phyloP scores from a whole-genome alignment of 2,888 invertebrate species.

The Deilephila porcellus region DNA sequence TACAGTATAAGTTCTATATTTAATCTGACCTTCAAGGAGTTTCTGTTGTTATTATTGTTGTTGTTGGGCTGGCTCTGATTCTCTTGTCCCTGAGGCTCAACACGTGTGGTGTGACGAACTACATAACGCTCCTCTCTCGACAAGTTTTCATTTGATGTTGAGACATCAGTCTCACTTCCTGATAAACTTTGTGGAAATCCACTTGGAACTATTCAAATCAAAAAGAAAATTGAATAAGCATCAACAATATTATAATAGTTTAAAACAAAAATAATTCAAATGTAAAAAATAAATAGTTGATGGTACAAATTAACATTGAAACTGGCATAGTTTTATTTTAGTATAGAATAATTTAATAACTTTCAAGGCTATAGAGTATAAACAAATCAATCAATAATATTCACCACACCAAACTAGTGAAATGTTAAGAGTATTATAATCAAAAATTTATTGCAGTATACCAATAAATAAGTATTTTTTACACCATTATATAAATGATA shows the following conservation, averaged over 20 bases:
- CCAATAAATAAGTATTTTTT: too few relatives aligned
- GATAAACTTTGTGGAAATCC: slow-evolving; percentile 91
- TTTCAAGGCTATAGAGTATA: too few relatives aligned
- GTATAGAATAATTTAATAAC: too few relatives aligned
- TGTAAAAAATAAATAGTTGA: neutral
- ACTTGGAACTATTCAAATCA: slow-evolving; percentile 67
- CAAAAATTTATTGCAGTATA: too few relatives aligned
- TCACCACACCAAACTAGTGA: too few relatives aligned
- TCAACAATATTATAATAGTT: too few relatives aligned
- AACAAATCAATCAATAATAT: too few relatives aligned
- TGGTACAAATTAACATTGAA: too few relatives aligned
- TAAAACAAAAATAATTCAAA: too few relatives aligned
- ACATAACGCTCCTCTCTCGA: slow-evolving; percentile 94
- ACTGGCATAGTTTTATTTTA: too few relatives aligned
- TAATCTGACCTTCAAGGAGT: slow-evolving; percentile 82
- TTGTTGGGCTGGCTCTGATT: slow-evolving; percentile 77
- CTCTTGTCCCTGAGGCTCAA: slow-evolving; percentile 97
- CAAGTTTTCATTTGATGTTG: slow-evolving; percentile 95
- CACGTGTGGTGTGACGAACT: slow-evolving; percentile 91
- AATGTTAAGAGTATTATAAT: too few relatives aligned
- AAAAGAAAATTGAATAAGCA: neutral
- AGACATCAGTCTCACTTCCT: slow-evolving; percentile 95
- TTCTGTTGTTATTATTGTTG: slow-evolving; percentile 83
- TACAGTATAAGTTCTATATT: neutral
- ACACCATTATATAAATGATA: too few relatives aligned